Percentiles rank a stretch among this genome's conserved stretches.
Evolutionary conservation across 2,888 invertebrate genomes (phyloP).

Genomic region (Tetramorium bicarinatum): DNA sequence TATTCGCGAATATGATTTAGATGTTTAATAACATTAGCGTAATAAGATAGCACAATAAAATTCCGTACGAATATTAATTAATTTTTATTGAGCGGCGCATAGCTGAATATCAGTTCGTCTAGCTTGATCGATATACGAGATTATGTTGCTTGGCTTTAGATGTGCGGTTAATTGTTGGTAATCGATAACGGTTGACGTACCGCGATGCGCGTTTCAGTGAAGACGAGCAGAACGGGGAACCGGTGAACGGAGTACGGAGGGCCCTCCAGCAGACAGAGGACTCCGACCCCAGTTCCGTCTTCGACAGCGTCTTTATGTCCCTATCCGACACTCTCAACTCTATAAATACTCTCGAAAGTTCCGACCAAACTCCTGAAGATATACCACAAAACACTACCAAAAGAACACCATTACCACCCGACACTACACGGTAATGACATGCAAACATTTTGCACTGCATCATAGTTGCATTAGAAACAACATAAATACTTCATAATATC

Average conservation of each 20-base stretch:
- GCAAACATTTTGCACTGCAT: slow-evolving; percentile 70
- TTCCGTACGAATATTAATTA: neutral
- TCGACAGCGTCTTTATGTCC: slow-evolving; percentile 86
- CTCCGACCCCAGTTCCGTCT: slow-evolving; percentile 84
- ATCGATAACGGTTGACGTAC: slow-evolving; percentile 55
- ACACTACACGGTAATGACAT: slow-evolving; percentile 83
- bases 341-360: slow-evolving; percentile 85
- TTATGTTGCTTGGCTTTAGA: slow-evolving; percentile 66
- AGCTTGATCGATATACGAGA: slow-evolving; percentile 62
- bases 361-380: slow-evolving; percentile 86
- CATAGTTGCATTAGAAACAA: slow-evolving; percentile 33
- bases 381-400: slow-evolving; percentile 84
- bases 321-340: slow-evolving; percentile 86
- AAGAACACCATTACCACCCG: slow-evolving; percentile 83
- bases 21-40: slow-evolving; percentile 1
- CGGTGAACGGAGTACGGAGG: slow-evolving; percentile 79
- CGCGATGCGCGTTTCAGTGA: slow-evolving; percentile 81
- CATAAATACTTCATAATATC: slow-evolving; percentile 10
- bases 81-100: neutral
- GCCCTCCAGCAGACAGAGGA: slow-evolving; percentile 83
- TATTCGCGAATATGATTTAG: slow-evolving; percentile 22
- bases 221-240: slow-evolving; percentile 80
- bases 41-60: neutral
- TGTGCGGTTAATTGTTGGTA: slow-evolving; percentile 54
- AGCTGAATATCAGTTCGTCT: neutral